Evolutionary conservation across 2,888 invertebrate genomes (phyloP), one percentile per base, ranked within the genome.

Genomic region (Congeria kusceri): DNA sequence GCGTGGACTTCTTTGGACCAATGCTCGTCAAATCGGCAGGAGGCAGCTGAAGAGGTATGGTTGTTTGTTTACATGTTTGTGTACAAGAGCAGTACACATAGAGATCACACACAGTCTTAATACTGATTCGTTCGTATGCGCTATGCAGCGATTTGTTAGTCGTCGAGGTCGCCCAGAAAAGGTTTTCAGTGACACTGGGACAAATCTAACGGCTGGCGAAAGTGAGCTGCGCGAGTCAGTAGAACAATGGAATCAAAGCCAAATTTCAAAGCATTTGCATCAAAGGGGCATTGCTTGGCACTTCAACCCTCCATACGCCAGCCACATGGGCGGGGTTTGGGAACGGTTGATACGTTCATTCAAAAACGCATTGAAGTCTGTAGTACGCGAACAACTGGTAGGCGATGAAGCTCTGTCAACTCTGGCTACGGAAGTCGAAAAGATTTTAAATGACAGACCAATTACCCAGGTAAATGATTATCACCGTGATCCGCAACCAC

Each of bases 51-150:
- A 81, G 70, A 15, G 62, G 46, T 59, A 73, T 46, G 82, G 79
- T 5, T 77, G 76, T 49, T n/a, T 83, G 18, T 82, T 82, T 25
- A 77, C 84, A 15, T 84, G 80, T 63, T 47, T 79, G 18, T n/a
- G n/a, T n/a, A n/a, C n/a, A n/a, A n/a, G n/a, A n/a, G n/a, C n/a
- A n/a, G n/a, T n/a, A n/a, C n/a, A 74, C 65, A 25, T 78, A 25
- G 73, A 78, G 59, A 44, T 72, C 3, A 58, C 73, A 0, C 49
- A 84, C 29, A 62, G 59, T 39, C 46, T 78, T n/a, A 49, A 20
- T 13, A 67, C 77, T n/a, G 64, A 78, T 46, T 76, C 73, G 4
- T 70, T 77, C 57, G 67, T 80, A 18, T 29, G 29, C 39, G 76
- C 77, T n/a, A 58, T 77, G 13, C 72, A 71, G 25, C 72, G 79